phyloP scores from a whole-genome alignment of 2,888 invertebrate species.

The Oxystoma pomonae region DNA sequence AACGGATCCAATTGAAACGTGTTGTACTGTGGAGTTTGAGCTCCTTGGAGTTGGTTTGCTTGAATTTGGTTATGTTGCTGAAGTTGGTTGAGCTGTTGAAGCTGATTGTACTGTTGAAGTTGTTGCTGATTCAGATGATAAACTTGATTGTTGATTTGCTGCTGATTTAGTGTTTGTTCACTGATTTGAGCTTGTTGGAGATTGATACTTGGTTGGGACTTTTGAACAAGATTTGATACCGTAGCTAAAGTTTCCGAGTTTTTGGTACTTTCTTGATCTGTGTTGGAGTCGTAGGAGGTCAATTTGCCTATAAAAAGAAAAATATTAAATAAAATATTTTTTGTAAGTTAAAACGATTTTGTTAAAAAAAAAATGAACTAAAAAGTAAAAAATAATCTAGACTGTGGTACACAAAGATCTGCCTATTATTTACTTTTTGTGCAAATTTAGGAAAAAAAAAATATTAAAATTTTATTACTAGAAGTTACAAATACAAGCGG shows the following conservation, averaged over 20 bases:
- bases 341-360: too few species aligned
- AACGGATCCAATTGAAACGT: not conserved
- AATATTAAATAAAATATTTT: too few species aligned
- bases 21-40: not conserved
- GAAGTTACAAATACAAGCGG: too few species aligned
- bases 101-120: not conserved
- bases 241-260: not conserved
- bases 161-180: not conserved
- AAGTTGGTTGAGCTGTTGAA: not conserved
- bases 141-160: not conserved
- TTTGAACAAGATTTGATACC: not conserved
- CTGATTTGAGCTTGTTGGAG: not conserved
- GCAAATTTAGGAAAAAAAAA: too few species aligned
- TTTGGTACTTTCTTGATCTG: not conserved
- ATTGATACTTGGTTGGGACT: not conserved
- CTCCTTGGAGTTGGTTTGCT: not conserved
- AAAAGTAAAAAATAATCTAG: too few species aligned
- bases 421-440: too few species aligned
- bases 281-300: not conserved
- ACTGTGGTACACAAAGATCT: too few species aligned
- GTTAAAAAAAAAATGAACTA: too few species aligned
- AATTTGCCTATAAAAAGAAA: not conserved
- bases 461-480: too few species aligned
- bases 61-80: not conserved
- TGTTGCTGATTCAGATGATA: not conserved